Percentiles rank a stretch among this genome's conserved stretches.
These are phyloP conservation scores for Sebastolobus altivelis DNA, from an alignment of 2,797 vertebrate species.

Conservation along the genomic window DNA sequence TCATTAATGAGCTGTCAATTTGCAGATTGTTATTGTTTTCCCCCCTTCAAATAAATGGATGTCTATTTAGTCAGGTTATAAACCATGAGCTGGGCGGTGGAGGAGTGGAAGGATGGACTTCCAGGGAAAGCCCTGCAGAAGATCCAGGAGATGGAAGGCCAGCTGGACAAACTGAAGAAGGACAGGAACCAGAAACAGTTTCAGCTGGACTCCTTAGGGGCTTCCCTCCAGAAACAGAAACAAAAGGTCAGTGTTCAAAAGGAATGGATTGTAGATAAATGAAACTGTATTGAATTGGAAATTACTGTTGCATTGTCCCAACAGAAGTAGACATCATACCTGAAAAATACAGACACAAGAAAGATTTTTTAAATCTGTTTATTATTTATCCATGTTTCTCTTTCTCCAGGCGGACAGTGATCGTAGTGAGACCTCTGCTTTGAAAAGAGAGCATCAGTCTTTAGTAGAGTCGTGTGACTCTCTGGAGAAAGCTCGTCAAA, in stretches of 20 bases:
- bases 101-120: conserved; percentile 97
- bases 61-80: conserved; percentile 22
- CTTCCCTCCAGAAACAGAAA: conserved; percentile 92
- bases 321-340: neutral
- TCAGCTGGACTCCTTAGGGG: conserved; percentile 92
- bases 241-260: conserved; percentile 87
- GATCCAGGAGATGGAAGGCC: conserved; percentile 92
- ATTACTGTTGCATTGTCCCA: too few species aligned
- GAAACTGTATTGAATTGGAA: neutral
- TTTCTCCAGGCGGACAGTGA: conserved; percentile 89
- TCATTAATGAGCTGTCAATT: neutral
- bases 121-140: conserved; percentile 91
- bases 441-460: conserved; percentile 93
- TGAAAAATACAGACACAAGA: neutral
- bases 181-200: conserved; percentile 92
- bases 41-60: neutral
- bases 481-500: conserved; percentile 91
- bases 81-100: conserved; percentile 94
- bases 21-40: neutral
- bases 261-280: neutral
- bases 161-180: conserved; percentile 93
- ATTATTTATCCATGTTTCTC: neutral
- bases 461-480: conserved; percentile 91
- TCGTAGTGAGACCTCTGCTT: conserved; percentile 86
- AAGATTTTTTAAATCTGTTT: neutral